phyloP scores from a whole-genome alignment of 1,140 invertebrate species.

The Macrobrachium nipponense region DNA sequence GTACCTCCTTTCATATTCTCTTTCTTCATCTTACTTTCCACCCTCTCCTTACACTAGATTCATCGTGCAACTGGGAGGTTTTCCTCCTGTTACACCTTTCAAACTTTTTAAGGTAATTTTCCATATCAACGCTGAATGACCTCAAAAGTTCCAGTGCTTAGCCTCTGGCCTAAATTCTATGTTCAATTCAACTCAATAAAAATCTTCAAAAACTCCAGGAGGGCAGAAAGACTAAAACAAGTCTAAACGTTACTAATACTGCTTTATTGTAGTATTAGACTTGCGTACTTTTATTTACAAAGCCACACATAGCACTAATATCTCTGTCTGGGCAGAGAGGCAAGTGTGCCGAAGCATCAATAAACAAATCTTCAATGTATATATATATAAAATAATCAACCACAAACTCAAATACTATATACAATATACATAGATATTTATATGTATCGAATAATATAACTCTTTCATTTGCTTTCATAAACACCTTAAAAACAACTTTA shows the following conservation, averaged over 20 bases:
- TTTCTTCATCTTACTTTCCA: too few relatives aligned
- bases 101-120: too few relatives aligned
- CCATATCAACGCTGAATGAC: too few relatives aligned
- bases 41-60: too few relatives aligned
- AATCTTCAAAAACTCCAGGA: neutral
- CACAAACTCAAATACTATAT: neutral
- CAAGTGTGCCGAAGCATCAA: neutral
- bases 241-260: neutral
- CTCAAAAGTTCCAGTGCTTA: too few relatives aligned
- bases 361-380: neutral
- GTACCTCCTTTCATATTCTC: too few relatives aligned
- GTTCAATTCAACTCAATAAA: too few relatives aligned
- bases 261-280: conserved; percentile 23
- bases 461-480: neutral
- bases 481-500: too few relatives aligned
- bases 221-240: neutral
- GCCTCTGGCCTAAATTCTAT: too few relatives aligned
- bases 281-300: neutral
- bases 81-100: too few relatives aligned
- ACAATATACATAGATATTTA: conserved; percentile 1
- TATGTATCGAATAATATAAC: neutral
- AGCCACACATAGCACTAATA: conserved; percentile 13
- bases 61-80: too few relatives aligned
- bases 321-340: conserved; percentile 28
- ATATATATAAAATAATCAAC: neutral